These are phyloP conservation scores for Horisme vitalbata DNA, from an alignment of 2,888 invertebrate species.

Conservation along the genomic window DNA sequence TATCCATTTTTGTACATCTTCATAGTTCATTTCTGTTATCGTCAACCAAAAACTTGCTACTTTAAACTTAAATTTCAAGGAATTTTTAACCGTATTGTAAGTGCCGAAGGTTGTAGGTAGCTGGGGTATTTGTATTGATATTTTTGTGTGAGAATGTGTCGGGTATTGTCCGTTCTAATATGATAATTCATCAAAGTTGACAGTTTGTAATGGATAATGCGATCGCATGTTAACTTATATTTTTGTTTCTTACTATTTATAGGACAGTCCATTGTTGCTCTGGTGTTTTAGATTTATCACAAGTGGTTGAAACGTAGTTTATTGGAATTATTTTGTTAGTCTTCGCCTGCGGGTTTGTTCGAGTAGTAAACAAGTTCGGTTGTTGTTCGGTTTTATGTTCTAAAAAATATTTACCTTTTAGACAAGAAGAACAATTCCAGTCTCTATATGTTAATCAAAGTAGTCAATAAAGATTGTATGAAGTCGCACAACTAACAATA, in stretches of 20 bases:
- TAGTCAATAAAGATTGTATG: too few species aligned
- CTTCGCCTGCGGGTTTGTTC: too few species aligned
- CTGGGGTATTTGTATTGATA: background rate
- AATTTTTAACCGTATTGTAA: constrained; percentile 34
- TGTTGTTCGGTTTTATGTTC: too few species aligned
- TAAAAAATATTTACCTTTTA: too few species aligned
- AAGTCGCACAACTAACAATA: too few species aligned
- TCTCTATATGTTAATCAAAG: too few species aligned
- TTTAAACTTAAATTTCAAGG: background rate
- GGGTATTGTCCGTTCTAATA: constrained; percentile 62
- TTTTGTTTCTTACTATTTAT: constrained; percentile 35
- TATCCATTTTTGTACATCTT: constrained; percentile 54
- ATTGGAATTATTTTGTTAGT: constrained; percentile 4
- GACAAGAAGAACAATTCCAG: too few species aligned
- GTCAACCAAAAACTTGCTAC: constrained; percentile 25
- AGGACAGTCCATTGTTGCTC: constrained; percentile 34
- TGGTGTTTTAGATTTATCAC: constrained; percentile 28
- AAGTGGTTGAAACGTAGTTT: constrained; percentile 25
- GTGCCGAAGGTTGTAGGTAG: constrained; percentile 1
- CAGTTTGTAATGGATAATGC: constrained; percentile 68
- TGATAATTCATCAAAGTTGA: constrained; percentile 68
- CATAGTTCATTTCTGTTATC: constrained; percentile 45
- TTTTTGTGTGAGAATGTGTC: constrained; percentile 33
- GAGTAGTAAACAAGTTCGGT: too few species aligned
- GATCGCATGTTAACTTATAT: constrained; percentile 52